Evolutionary conservation across 37 sponge, comb jelly and placozoan species (phyloP).

Genomic region (Tethya wilhelma): DNA sequence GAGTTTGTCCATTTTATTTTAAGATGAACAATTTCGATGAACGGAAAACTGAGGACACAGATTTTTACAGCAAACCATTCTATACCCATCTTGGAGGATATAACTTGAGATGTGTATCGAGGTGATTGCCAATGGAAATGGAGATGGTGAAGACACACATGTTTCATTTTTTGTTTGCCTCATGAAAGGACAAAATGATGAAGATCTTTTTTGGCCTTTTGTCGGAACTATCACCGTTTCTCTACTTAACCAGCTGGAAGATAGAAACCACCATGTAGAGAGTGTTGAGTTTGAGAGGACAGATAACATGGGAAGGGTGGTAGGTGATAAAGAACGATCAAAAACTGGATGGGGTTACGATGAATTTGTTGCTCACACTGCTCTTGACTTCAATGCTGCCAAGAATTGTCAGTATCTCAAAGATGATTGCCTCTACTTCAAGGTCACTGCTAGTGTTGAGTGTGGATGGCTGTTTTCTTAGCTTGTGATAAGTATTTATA

Average conservation of each 20-base stretch:
- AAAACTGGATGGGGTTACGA: slow-evolving; percentile 1
- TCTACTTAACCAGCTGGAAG: slow-evolving; percentile 50
- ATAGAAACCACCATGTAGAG: slow-evolving; percentile 25
- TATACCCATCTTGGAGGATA: slow-evolving; percentile 27
- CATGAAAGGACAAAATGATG: slow-evolving; percentile 55
- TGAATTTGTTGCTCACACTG: slow-evolving; percentile 9
- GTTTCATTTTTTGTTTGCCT: slow-evolving; percentile 37
- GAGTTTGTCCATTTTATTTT: too few relatives aligned
- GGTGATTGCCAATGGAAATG: slow-evolving; percentile 44
- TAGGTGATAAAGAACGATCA: neutral
- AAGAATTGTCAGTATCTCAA: slow-evolving; percentile 52
- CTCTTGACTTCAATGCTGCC: slow-evolving; percentile 3
- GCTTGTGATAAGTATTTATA: too few relatives aligned
- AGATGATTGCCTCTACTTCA: slow-evolving; percentile 48
- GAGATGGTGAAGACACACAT: slow-evolving; percentile 37
- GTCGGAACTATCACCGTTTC: slow-evolving; percentile 16
- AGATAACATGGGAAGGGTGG: neutral
- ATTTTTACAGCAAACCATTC: slow-evolving; percentile 29
- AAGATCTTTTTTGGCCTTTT: slow-evolving; percentile 38
- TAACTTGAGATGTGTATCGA: slow-evolving; percentile 52
- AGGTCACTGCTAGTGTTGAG: too few relatives aligned
- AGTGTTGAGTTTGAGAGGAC: neutral
- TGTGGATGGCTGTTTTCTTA: too few relatives aligned
- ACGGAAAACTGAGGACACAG: neutral
- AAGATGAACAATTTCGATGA: neutral